Base-by-base conservation (phyloP, 1,140 invertebrate species). In the Holcopasites calliopsidis region DNA sequence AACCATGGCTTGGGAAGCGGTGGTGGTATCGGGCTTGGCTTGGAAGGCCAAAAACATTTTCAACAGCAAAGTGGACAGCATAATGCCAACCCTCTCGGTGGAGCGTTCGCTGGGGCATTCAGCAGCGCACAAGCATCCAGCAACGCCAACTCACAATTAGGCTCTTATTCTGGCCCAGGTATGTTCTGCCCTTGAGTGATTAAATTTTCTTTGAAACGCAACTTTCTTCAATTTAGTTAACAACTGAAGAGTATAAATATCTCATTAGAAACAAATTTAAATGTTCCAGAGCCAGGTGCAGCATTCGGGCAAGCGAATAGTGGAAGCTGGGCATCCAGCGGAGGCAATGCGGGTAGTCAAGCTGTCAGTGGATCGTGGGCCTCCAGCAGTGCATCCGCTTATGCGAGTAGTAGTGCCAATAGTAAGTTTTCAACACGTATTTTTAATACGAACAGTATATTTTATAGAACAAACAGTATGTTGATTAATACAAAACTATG, bases 321-420 rank as follows among this genome's bases (percentile, higher is more conserved):
- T 11, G 49, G 61, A 77, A 72, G 26, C 26, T 76, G 78, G 55
- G 21, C 60, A n/a, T 65, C 77, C 1, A 55, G 44, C 16, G 73
- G 42, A 47, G 40, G 40, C 11, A 38, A 7, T 4, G 38, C 60
- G 0, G 71, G 31, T 11, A 75, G 72, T 35, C 60, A 64, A 35
- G 71, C 21, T 7, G 64, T 47, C 60, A 35, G 38, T 28, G 44
- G 73, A 55, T 11, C 71, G 1, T 80, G 78, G 60, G 16, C 78
- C 40, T 76, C 80, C 10, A 80, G 62, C 26, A 57, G 74, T 16
- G 80, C 80, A 2, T 77, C 73, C 21, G 79, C 77, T 21, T 76
- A 54, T 44, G 66, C 80, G 0, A 68, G 66, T 21, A 77, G 78
- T 40, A 82, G 10, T 31, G 49, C 80, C 0, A 44, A 33, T 58